A percentile compares a stretch with the other conserved stretches of the same genome.
These are phyloP conservation scores for Pimephales promelas DNA, from an alignment of 2,113 vertebrate species.

Conservation along the genomic window DNA sequence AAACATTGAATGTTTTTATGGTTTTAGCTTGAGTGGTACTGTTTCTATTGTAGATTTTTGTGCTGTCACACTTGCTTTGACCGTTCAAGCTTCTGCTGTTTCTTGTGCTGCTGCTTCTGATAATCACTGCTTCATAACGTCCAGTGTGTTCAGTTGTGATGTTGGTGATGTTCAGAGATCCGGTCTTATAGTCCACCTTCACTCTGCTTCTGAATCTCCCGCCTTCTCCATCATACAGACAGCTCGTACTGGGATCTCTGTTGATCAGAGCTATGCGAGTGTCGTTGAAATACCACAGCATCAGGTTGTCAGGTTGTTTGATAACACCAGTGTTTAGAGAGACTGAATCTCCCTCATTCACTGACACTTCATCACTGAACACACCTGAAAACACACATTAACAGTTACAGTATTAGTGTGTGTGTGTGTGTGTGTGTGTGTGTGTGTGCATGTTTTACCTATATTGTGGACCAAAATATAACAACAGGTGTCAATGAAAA, in stretches of 20 bases:
- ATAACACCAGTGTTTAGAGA: not conserved
- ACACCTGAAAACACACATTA: not conserved
- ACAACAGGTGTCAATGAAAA: no score
- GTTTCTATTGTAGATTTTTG: rapidly evolving
- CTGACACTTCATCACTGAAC: not conserved
- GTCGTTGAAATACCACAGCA: not conserved
- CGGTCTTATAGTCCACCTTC: not conserved
- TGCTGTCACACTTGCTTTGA: not conserved
- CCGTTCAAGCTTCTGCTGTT: not conserved
- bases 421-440: not conserved
- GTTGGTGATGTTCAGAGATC: not conserved
- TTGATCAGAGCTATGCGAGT: not conserved
- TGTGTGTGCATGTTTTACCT: not conserved
- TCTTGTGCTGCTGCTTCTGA: rapidly evolving
- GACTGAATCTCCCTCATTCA: rapidly evolving
- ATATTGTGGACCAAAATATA: not conserved
- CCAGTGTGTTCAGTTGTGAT: not conserved
- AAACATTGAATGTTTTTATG: not conserved
- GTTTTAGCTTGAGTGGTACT: not conserved
- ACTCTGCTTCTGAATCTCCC: not conserved
- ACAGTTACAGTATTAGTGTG: not conserved
- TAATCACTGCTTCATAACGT: not conserved
- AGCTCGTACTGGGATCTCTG: rapidly evolving
- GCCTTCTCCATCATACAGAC: not conserved
- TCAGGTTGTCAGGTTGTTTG: not conserved